Percentiles rank a stretch among this genome's conserved stretches.
Conservation (phyloP, 1,140 invertebrate genomes). For the Catajapyx aquilonaris region DNA sequence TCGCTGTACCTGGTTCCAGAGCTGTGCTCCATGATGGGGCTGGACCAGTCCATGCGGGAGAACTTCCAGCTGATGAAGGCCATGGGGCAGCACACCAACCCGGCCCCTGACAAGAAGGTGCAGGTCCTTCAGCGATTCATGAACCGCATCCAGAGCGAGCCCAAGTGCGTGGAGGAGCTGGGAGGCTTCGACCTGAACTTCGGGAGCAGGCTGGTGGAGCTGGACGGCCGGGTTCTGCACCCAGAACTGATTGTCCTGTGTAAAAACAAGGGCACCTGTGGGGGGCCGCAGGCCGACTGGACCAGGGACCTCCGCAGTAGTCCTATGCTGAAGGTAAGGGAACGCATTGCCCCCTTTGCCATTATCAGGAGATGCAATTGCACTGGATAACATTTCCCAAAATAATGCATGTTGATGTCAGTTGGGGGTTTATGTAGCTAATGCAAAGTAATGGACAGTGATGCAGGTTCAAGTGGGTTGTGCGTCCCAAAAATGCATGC, state of each 20-base stretch:
- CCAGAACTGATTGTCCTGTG: slow-evolving; percentile 19
- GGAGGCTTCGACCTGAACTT: slow-evolving; percentile 23
- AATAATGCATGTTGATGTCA: too few relatives aligned
- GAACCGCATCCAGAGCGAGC: slow-evolving; percentile 9
- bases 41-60: slow-evolving; percentile 14
- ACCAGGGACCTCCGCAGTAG: slow-evolving; percentile 14
- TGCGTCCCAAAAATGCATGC: too few relatives aligned
- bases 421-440: too few relatives aligned
- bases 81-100: slow-evolving; percentile 18
- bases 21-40: slow-evolving; percentile 19
- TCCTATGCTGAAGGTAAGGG: slow-evolving; percentile 10
- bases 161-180: slow-evolving; percentile 19
- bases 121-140: slow-evolving; percentile 12
- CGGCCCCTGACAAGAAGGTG: slow-evolving; percentile 20
- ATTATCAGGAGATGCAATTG: too few relatives aligned
- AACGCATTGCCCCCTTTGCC: too few relatives aligned
- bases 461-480: too few relatives aligned
- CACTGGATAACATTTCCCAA: too few relatives aligned
- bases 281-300: slow-evolving; percentile 18
- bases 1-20: slow-evolving; percentile 18
- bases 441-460: too few relatives aligned
- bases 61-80: slow-evolving; percentile 17
- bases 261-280: slow-evolving; percentile 6
- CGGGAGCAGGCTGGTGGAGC: slow-evolving; percentile 17
- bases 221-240: slow-evolving; percentile 19